Conservation (phyloP, 2,888 invertebrate species). For the Protodeltote pygarga region DNA sequence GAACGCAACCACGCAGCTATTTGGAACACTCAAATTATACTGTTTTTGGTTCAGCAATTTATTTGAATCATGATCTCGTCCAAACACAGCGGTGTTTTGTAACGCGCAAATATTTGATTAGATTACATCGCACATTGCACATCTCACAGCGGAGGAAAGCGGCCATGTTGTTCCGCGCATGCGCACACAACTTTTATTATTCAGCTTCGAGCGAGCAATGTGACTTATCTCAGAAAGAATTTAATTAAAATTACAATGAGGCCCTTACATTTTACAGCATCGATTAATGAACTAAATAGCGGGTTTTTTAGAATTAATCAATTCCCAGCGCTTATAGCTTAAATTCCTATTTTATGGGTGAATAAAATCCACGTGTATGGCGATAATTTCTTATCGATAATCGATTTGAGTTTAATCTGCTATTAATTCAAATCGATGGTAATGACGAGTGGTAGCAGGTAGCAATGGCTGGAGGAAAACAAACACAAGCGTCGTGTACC, state of each 20-base stretch:
- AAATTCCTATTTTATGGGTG: conserved; percentile 46
- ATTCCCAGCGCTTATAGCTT: conserved; percentile 43
- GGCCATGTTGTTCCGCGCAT: conserved; percentile 21
- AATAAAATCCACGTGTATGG: conserved; percentile 39
- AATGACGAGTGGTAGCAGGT: conserved; percentile 17
- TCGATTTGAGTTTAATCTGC: conserved; percentile 43
- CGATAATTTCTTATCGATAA: conserved; percentile 46
- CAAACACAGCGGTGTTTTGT: conserved; percentile 46
- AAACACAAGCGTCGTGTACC: conserved; percentile 18
- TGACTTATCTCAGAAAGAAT: conserved; percentile 40
- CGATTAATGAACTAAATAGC: conserved; percentile 43
- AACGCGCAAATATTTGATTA: conserved; percentile 49
- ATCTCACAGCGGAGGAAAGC: conserved; percentile 26
- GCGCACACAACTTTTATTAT: conserved; percentile 33
- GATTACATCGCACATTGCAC: conserved; percentile 29
- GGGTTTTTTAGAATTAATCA: conserved; percentile 44
- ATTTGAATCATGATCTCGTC: conserved; percentile 58
- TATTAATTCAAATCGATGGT: conserved; percentile 41
- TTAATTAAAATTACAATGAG: conserved; percentile 50
- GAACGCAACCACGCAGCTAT: conserved; percentile 50
- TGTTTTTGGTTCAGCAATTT: conserved; percentile 59
- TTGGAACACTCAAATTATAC: conserved; percentile 60
- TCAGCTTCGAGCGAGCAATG: conserved; percentile 29
- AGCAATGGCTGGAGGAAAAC: conserved; percentile 33
- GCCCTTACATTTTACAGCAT: conserved; percentile 36